Evolutionary conservation across 2,113 vertebrate species (phyloP), one percentile per base, ranked within the genome.

Genomic region (Kryptolebias marmoratus): DNA sequence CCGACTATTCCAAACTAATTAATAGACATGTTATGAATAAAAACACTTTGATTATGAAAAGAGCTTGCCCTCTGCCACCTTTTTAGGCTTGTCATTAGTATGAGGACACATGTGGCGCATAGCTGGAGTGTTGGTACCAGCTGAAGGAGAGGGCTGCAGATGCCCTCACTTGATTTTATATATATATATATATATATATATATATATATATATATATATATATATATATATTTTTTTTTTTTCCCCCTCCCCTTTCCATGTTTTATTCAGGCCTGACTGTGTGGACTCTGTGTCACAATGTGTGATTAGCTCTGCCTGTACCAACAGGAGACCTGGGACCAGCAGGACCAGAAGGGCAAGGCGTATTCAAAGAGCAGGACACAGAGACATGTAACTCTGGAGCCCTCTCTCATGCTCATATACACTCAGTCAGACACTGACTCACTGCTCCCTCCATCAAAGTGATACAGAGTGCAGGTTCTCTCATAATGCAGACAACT

Each of bases 21-120:
- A 91, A 91, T 88, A 91, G 89, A 91, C 89, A 91, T 91, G 91
- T 91, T 88, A 89, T 91, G 89, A 92, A 92, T 90, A 92, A 90
- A 91, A 92, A 90, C 84, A 86, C 82, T 85, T 91, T 92, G 82
- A 90, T 90, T 91, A 90, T 88, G 80, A 91, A 87, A 86, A 88
- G 85, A 90, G 84, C 77, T 90, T 91, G 88, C 87, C 89, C 90
- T 91, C 62, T 86, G 84, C 86, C 89, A 90, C 86, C 81, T 90
- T 53, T 88, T 88, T 89, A 83, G 86, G 79, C 85, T 86, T 86
- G 86, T 89, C 88, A 89, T 92, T 88, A 90, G 85, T 86, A 84
- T 86, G 89, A 91, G 88, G 88, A 89, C 87, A 91, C 88, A 83
- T 88, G 85, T 87, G 87, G 83, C 49, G 89, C 81, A 86, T 82